phyloP scores from a whole-genome alignment of 1,140 invertebrate species.

The Hypothenemus hampei region DNA sequence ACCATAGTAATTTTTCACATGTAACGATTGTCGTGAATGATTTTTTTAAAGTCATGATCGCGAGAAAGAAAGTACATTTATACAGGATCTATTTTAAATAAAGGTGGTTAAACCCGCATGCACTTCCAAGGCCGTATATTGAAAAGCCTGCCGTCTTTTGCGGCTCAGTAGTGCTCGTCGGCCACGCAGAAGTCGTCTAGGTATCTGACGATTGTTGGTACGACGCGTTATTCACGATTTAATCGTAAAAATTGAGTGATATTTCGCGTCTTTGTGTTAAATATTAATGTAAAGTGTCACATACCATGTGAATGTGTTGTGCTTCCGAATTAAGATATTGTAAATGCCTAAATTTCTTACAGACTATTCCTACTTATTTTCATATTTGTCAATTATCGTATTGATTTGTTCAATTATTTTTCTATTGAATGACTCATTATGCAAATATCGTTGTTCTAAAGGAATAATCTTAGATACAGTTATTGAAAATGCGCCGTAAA shows the following conservation, averaged over 20 bases:
- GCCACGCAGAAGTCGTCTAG: constrained; percentile 6
- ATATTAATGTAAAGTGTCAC: neutral
- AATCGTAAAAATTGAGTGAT: too few species aligned
- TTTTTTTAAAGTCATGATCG: too few species aligned
- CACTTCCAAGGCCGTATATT: constrained; percentile 13
- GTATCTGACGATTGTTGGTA: constrained; percentile 6
- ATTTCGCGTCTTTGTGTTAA: too few species aligned
- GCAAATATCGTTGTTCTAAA: too few species aligned
- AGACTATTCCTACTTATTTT: neutral
- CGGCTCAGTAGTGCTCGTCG: constrained; percentile 3
- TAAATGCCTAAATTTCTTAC: neutral
- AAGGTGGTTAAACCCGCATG: constrained; percentile 24
- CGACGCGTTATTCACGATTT: too few species aligned
- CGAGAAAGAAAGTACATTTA: too few species aligned
- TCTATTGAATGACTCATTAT: too few species aligned
- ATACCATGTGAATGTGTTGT: constrained; percentile 3
- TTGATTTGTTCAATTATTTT: too few species aligned
- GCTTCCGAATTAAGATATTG: neutral
- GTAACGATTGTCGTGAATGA: too few species aligned
- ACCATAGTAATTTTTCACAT: too few species aligned
- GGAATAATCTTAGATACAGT: too few species aligned
- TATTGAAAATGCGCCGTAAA: too few species aligned
- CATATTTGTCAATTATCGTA: neutral
- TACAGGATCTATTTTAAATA: constrained; percentile 13
- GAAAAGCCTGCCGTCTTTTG: constrained; percentile 9